phyloP scores from a whole-genome alignment of 2,888 invertebrate genomes.

The Cerastis leucographa region DNA sequence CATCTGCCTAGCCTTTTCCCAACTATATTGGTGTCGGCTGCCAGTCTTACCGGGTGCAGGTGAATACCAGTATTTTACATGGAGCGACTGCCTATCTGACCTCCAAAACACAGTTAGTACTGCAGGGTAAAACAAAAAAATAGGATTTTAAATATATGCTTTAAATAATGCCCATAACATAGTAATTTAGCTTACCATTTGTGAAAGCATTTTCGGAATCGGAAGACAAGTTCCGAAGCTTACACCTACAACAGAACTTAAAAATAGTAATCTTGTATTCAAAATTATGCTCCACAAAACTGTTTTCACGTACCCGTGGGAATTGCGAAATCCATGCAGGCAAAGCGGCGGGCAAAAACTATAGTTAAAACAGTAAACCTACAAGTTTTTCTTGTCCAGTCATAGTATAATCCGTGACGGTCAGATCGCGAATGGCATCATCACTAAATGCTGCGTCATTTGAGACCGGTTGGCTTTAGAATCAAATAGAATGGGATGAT shows the following conservation, averaged over 20 bases:
- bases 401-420: constrained; percentile 26
- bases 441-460: constrained; percentile 73
- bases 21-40: too few species aligned
- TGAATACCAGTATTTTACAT: too few species aligned
- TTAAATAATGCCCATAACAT: background rate
- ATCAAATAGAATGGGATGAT: constrained; percentile 38
- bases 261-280: background rate
- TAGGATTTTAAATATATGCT: too few species aligned
- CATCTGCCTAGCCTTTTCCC: too few species aligned
- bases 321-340: background rate
- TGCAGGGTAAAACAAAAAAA: too few species aligned
- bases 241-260: background rate
- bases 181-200: background rate
- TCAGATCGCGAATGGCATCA: constrained; percentile 70
- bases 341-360: background rate
- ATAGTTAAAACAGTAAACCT: background rate
- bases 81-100: too few species aligned
- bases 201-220: background rate
- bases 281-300: background rate
- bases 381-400: constrained; percentile 44
- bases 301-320: background rate
- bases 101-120: too few species aligned
- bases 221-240: background rate
- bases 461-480: constrained; percentile 32
- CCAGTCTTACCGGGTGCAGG: too few species aligned